Conservation (phyloP, 2,113 vertebrate species). For the Siniperca chuatsi region DNA sequence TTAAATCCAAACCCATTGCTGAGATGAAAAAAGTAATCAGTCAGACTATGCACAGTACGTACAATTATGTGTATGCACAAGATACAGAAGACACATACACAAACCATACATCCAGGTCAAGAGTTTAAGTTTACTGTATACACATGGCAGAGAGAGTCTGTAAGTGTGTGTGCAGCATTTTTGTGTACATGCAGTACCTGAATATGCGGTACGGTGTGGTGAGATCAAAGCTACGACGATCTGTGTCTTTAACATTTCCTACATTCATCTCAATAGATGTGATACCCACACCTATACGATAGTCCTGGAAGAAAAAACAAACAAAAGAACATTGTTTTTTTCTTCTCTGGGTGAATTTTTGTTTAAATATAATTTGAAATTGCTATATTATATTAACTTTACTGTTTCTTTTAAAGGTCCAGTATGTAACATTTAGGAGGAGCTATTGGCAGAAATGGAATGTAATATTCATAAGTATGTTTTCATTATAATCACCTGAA, state of each 20-base stretch:
- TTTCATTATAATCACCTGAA: no score
- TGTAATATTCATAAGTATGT: no score
- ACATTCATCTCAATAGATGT: conserved; percentile 96
- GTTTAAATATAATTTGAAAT: background rate
- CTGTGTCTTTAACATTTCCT: conserved; percentile 92
- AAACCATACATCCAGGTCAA: background rate
- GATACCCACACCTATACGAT: conserved; percentile 90
- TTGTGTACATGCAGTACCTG: conserved; percentile 83
- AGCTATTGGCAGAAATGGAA: no score
- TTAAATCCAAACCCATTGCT: background rate
- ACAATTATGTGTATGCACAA: background rate
- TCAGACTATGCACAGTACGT: background rate
- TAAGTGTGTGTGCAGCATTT: background rate
- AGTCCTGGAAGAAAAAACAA: conserved; percentile 84
- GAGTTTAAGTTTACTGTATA: background rate
- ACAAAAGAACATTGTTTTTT: background rate
- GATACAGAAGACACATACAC: background rate
- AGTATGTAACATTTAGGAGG: no score
- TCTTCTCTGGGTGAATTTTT: background rate
- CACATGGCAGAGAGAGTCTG: background rate
- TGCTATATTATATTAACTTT: background rate
- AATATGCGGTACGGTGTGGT: conserved; percentile 94
- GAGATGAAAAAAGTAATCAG: background rate
- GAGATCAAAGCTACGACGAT: conserved; percentile 91
- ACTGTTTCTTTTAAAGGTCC: background rate